Evolutionary conservation across 2,113 vertebrate genomes (phyloP).

Genomic region (Oplegnathus fasciatus): DNA sequence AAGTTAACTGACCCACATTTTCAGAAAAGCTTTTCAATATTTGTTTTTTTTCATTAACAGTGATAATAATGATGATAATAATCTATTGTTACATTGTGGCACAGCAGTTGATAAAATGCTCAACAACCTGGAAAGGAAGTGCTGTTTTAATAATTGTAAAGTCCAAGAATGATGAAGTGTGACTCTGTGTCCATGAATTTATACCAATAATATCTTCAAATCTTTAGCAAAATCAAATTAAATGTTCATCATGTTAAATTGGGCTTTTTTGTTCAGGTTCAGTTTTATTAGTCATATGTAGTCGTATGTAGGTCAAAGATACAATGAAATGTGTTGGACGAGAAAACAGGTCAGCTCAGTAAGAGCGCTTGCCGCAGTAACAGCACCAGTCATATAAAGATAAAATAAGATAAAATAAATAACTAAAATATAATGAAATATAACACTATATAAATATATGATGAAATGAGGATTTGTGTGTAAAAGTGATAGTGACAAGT

Average conservation of each 20-base stretch:
- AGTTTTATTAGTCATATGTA: no score
- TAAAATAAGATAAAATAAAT: no score
- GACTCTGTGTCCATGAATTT: background rate
- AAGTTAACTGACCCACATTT: background rate
- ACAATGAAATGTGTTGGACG: no score
- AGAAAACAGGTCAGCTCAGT: no score
- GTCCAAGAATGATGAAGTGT: background rate
- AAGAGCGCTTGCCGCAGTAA: no score
- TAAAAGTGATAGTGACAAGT: no score
- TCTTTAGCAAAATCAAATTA: background rate
- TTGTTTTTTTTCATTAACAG: background rate
- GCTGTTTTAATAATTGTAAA: background rate
- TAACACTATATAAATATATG: no score
- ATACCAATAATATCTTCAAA: background rate
- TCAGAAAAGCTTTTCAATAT: background rate
- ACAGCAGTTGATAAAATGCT: background rate
- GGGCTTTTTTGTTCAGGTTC: background rate
- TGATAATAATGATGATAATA: background rate
- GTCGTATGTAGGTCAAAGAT: no score
- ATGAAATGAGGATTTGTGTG: no score
- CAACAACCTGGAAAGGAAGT: background rate
- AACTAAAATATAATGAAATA: no score
- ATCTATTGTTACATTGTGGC: background rate
- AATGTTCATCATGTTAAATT: no score
- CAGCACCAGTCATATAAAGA: no score